Evolutionary conservation across 35 echinoderm and acorn worm species (phyloP).

Genomic region (Heliocidaris tuberculata): DNA sequence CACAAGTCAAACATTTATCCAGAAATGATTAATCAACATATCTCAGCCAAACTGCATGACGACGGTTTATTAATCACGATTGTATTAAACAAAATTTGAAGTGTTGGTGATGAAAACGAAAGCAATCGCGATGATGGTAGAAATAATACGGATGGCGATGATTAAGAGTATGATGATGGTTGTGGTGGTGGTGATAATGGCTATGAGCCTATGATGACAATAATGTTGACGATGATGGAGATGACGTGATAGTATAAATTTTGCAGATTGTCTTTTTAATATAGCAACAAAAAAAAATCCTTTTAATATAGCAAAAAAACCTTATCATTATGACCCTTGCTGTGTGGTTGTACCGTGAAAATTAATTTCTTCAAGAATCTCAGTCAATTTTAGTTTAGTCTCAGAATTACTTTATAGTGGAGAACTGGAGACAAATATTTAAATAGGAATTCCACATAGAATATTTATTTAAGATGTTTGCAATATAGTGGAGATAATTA

Average conservation of each 20-base stretch:
- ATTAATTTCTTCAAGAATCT: not conserved
- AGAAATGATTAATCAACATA: no score
- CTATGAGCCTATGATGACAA: not conserved
- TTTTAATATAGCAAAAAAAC: not conserved
- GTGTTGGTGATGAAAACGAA: not conserved
- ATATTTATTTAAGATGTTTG: no score
- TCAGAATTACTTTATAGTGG: no score
- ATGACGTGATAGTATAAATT: not conserved
- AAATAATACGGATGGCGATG: not conserved
- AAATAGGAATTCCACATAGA: no score
- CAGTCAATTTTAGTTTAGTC: not conserved
- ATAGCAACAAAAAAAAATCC: not conserved
- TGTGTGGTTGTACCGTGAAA: not conserved
- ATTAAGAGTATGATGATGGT: not conserved
- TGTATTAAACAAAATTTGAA: not conserved
- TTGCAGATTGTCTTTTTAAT: not conserved
- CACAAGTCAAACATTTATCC: not conserved
- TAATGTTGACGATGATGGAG: not conserved
- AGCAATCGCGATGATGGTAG: not conserved
- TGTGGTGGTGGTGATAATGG: not conserved
- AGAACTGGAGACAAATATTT: no score
- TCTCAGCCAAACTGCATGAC: no score
- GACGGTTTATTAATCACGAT: no score
- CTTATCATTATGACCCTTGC: not conserved
- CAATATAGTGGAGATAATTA: no score